Evolutionary conservation across 1,140 invertebrate genomes (phyloP), one percentile per base, ranked within the genome.

Genomic region (Pogonomyrmex californicus): DNA sequence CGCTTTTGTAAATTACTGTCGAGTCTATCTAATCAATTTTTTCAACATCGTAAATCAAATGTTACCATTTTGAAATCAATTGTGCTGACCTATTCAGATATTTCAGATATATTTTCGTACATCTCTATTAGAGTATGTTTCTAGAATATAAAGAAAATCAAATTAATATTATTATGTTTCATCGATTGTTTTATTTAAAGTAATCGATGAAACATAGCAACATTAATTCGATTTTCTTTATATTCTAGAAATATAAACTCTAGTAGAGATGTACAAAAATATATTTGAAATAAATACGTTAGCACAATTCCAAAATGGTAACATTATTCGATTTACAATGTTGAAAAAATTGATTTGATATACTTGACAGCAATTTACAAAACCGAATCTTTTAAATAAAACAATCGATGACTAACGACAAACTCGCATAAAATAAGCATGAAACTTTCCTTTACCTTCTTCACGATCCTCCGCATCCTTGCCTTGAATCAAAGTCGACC

Each of bases 401-500:
- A 65, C 12, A 36, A 49, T 38, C 41, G 23, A 4, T 7, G 44
- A 23, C 23, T 23, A 23, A 36, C 17, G 4, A n/a, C 1, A 6
- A 12, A 58, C 17, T 38, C 6, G 4, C 30, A n/a, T 30, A 47
- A 47, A 47, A 63, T 23, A 77, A 47, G 14, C 17, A 0, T 2
- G 14, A 9, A 44, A 60, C 51, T 66, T 66, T 86, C 9, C 86
- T 91, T 94, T 86, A 94, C 94, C 93, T 41, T 94, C 93, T 33
- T 91, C 90, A 23, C 94, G 93, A 66, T 88, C 91, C 41, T 91
- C 88, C 14, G 90, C 92, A 51, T 93, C 93, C 82, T 92, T 92
- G 17, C 91, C 87, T 38, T 93, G 91, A 41, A 95, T 94, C 44
- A 95, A 60, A 4, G 93, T 88, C 83, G 92, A 87, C 73, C 95